Base-by-base conservation (phyloP, 2,888 invertebrate species). In the Cepaea hortensis region DNA sequence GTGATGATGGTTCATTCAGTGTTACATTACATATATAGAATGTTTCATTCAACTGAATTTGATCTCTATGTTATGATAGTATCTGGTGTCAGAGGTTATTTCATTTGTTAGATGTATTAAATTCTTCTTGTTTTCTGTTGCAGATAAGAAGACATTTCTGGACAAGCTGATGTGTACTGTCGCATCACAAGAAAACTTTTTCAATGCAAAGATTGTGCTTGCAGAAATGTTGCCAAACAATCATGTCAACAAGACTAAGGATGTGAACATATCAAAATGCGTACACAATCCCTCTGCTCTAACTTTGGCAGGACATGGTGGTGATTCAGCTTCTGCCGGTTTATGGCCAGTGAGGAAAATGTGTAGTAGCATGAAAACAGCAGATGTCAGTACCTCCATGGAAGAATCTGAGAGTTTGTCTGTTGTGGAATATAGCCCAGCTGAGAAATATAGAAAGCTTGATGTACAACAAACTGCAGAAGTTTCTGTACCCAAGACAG, bases 101-200 rank as follows among this genome's bases (percentile, higher is more conserved):
- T 9, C 0, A 55, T 6, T 11, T 55, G 55, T 55, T 55, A 55
- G 6, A 55, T 11, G 23, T 9, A 62, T 20, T 20, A 50, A 55
- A 46, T 18, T 35, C 1, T 18, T 79, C 68, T 65, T 46, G 65
- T 79, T n/a, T 23, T 73, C n/a, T 20, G 50, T 87, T 87, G n/a
- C 86, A 87, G 81, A 15, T 35, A 82, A 86, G 68, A 86, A 62
- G 35, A 61, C 15, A 9, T 86, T 86, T 68, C 48, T 86, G 48
- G 79, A 86, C 75, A 82, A 83, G 20, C 68, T 86, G 13, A 86
- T 86, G 83, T n/a, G 46, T 23, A 68, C 35, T 20, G 50, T 86
- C 13, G 68, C 86, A 80, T 11, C 9, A 20, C 35, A 35, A 48
- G 65, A 76, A 48, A 65, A n/a, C 23, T 82, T 76, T 76, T 11